Evolutionary conservation across 2,113 vertebrate genomes (phyloP), one percentile per base, ranked within the genome.

Genomic region (Grus americana): DNA sequence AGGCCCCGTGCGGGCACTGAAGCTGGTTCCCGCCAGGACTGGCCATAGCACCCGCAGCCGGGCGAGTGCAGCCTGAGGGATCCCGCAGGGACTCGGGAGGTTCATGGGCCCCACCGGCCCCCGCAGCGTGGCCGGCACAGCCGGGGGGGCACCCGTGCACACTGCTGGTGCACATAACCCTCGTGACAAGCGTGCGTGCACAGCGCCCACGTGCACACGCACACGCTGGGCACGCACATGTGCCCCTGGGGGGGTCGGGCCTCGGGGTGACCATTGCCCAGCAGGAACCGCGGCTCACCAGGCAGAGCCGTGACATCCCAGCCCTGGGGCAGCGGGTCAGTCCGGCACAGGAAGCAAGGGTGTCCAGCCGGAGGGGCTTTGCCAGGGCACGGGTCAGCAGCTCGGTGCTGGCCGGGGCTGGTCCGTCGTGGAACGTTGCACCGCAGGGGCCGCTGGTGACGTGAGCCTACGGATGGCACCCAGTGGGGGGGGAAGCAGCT

Each of bases 261-360:
- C 32, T 1, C 2, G 1, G 16, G 9, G 44, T 47, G 73, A 76
- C 54, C 68, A 3, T 87, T 93, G 81, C 55, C 91, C 50, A 1
- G 81, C 81, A 90, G 94, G 92, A 95, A 81, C 14, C 22, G 3
- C 0, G 3, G 88, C 61, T 80, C 88, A 38, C 47, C 2, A 21
- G 36, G 44, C 73, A 58, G 42, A 47, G 19, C 27, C 15, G 4
- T 5, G 3, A 27, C 3, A 8, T 29, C 40, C 18, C 6, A 16
- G 61, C 23, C 10, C 11, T 0, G 1, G 66, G 50, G 61, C 79
- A 78, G 76, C 8, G 0, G 61, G 65, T 36, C 70, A 30, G 61
- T 34, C 10, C 1, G 0, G 54, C 27, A 24, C 2, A 0, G 87
- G 62, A 30, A 62, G 42, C 55, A 1, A 10, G 6, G 27, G 7